phyloP scores from a whole-genome alignment of 2,113 vertebrate species.

The Neopipo cinnamomea region DNA sequence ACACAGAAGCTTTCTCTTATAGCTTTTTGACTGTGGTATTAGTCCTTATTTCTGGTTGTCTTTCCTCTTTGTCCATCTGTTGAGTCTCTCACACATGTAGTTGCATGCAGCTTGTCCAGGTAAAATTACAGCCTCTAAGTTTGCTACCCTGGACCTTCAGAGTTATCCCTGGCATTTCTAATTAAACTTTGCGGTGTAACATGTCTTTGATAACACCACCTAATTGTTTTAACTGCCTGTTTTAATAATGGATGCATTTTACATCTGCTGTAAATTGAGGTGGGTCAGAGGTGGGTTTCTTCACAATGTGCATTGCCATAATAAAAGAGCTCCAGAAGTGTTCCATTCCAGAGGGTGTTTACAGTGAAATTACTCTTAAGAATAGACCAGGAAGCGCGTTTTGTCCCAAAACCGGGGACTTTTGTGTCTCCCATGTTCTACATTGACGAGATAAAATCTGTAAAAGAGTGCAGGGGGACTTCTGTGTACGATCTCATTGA shows the following conservation, averaged over 20 bases:
- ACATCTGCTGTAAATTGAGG: not conserved
- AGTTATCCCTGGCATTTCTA: not conserved
- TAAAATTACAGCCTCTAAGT: not conserved
- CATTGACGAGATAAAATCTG: not conserved
- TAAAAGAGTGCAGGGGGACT: not conserved
- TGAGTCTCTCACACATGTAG: not conserved
- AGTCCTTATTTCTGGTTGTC: not conserved
- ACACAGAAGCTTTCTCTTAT: not conserved
- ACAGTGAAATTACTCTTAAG: not conserved
- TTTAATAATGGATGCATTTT: not conserved
- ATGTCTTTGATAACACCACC: not conserved
- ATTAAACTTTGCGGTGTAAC: not conserved
- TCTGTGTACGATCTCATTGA: not conserved
- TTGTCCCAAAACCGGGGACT: not conserved
- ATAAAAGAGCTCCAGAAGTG: not conserved
- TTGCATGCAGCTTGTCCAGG: not conserved
- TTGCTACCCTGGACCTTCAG: not conserved
- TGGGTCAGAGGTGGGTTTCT: not conserved
- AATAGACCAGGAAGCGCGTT: not conserved
- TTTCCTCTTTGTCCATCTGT: not conserved
- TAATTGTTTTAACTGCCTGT: not conserved
- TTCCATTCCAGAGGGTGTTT: not conserved
- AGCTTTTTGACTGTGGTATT: not conserved
- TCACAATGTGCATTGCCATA: not conserved
- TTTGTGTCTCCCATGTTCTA: not conserved